Evolutionary conservation across 2,888 invertebrate species (phyloP), one percentile per base, ranked within the genome.

Genomic region (Andrena camellia): DNA sequence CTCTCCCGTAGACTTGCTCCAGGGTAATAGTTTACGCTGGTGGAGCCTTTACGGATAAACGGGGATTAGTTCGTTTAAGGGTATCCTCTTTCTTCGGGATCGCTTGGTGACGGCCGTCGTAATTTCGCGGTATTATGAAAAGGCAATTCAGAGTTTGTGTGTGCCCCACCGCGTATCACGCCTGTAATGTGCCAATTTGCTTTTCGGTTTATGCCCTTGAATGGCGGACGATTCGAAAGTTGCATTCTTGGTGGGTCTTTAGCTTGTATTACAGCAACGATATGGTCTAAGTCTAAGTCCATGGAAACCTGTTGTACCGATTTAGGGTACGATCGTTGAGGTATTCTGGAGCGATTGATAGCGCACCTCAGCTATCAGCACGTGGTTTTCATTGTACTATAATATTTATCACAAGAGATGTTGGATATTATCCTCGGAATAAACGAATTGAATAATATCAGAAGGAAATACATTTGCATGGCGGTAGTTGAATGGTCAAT

Each of bases 41-140:
- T 42, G 35, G 23, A 31, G 26, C 23, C 2, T 10, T 33, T 64
- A 35, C 54, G 50, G 35, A 70, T 70, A 50, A 75, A 33, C 68
- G 10, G 35, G 63, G 80, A 80, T 80, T 64, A 57, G 31, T 23
- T n/a, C 8, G 67, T 26, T 33, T 62, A 66, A 74, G 42, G 60
- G 23, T n/a, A 20, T 35, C 31, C 26, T 29, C 23, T 74, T 67
- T 31, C 48, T 8, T 52, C 54, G 33, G 52, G 23, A 59, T 66
- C 50, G 13, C 13, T 42, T 42, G 42, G 42, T 42, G 42, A 42
- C 13, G 13, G 4, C 13, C 13, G 57, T 2, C 10, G 52, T 48
- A 31, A 68, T 74, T 68, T 68, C 42, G n/a, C 8, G 48, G 54
- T 68, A 68, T 73, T 52, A 10, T 10, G 8, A 67, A n/a, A 60